Percentiles rank a stretch among this genome's conserved stretches.
phyloP scores from a whole-genome alignment of 2,797 vertebrate genomes.

The Cryptoblepharus egeriae region DNA sequence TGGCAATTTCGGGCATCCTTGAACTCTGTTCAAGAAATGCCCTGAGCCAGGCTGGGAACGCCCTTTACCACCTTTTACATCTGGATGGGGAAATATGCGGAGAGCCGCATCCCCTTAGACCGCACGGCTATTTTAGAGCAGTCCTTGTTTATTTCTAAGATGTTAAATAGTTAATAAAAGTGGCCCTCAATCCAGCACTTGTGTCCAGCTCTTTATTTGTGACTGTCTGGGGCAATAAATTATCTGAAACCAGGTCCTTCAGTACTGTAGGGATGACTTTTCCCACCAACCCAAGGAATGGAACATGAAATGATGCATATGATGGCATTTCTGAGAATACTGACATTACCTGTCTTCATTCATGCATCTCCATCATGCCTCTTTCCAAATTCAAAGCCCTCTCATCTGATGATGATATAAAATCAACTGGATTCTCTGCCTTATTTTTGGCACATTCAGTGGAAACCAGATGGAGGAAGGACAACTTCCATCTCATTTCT shows the following conservation, averaged over 20 bases:
- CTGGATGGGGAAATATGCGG: too few species aligned
- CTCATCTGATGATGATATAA: not conserved
- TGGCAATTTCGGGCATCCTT: too few species aligned
- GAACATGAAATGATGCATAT: not conserved
- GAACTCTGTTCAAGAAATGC: too few species aligned
- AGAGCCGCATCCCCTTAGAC: too few species aligned
- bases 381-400: not conserved
- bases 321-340: not conserved
- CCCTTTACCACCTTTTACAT: too few species aligned
- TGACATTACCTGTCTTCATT: not conserved
- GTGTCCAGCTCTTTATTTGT: too few species aligned
- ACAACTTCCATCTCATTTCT: not conserved
- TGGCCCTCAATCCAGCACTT: too few species aligned
- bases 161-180: too few species aligned
- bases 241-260: not conserved
- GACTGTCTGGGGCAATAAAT: too few species aligned
- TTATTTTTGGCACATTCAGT: not conserved
- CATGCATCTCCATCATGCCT: not conserved
- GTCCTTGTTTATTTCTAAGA: too few species aligned
- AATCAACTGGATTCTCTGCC: not conserved
- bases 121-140: too few species aligned
- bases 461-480: conserved; percentile 12
- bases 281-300: not conserved
- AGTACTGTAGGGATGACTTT: not conserved
- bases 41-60: too few species aligned